phyloP scores from a whole-genome alignment of 2,888 invertebrate species.

The Lucinisca nassula region DNA sequence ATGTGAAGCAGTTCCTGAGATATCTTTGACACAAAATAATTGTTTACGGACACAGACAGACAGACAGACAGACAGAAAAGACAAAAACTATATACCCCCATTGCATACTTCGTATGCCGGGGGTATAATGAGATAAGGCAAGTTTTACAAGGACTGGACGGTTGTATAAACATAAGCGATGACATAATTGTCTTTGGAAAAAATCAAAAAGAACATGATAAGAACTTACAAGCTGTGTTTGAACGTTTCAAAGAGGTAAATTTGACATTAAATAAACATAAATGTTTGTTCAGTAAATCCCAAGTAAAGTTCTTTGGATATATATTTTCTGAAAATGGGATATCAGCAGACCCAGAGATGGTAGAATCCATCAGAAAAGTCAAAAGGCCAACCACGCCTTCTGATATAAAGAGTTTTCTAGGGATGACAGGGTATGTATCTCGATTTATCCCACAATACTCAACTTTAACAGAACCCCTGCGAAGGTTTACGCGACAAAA shows the following conservation, averaged over 20 bases:
- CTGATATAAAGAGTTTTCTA: conserved; percentile 53
- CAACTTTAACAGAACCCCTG: conserved; percentile 60
- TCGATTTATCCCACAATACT: conserved; percentile 54
- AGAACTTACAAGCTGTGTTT: background rate
- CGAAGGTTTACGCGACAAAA: conserved; percentile 63
- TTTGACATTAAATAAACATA: conserved; percentile 17
- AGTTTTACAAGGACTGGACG: background rate
- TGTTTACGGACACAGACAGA: too few relatives aligned
- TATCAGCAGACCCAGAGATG: conserved; percentile 15
- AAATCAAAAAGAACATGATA: background rate
- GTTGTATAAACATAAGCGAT: background rate
- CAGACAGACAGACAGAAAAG: too few relatives aligned
- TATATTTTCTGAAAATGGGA: conserved; percentile 24
- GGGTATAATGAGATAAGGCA: background rate
- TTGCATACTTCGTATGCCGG: too few relatives aligned
- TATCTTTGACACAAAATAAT: too few relatives aligned
- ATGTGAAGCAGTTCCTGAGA: too few relatives aligned
- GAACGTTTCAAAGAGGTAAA: background rate
- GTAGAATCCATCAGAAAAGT: background rate
- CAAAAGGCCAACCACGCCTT: conserved; percentile 2
- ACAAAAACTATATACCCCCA: too few relatives aligned
- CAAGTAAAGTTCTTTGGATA: conserved; percentile 28
- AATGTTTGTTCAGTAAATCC: background rate
- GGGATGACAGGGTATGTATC: conserved; percentile 55
- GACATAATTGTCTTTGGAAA: background rate